Evolutionary conservation across 2,797 vertebrate genomes (phyloP), one percentile per base, ranked within the genome.

Genomic region (Pseudotriccus pelzelni): DNA sequence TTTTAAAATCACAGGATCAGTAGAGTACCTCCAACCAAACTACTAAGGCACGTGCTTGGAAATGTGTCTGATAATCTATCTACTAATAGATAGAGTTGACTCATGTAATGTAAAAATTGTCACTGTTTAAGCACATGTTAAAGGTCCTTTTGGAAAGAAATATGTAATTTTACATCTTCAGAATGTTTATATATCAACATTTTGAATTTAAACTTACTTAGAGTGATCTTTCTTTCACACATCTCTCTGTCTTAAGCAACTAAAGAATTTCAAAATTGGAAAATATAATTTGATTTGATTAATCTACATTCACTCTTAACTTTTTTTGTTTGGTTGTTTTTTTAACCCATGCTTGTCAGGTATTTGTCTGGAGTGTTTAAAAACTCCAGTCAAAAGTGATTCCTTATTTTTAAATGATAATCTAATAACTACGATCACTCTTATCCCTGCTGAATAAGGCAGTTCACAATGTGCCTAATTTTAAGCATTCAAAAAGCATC

Each of bases 301-400:
- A n/a, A 25, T n/a, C 7, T 74, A 36, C 30, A 67, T 14, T 2
- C 6, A 24, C 12, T 69, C 11, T 59, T 2, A 7, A 13, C 0
- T 3, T 32, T 32, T 69, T 41, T 39, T 47, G 16, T 16, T n/a
- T 22, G 25, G 3, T 25, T 80, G 16, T 17, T 20, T 74, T 44
- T 10, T 9, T 10, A 25, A 4, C 32, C 4, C 7, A 34, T 67
- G 1, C 4, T 60, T 4, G 55, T 81, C 21, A 49, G 3, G 0
- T 81, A 25, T 64, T 78, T 78, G 3, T 59, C 32, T 28, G 34
- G 32, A 67, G 52, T 41, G 11, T 36, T 90, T 37, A 64, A 81
- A 90, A 67, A 56, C 64, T 46, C 49, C 6, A 49, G 5, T 77
- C 22, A 77, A 47, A 72, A 3, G 1, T 25, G 16, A 70, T 83